Percentiles rank a stretch among this genome's conserved stretches.
phyloP scores from a whole-genome alignment of 2,888 invertebrate genomes.

The Ceramica pisi region DNA sequence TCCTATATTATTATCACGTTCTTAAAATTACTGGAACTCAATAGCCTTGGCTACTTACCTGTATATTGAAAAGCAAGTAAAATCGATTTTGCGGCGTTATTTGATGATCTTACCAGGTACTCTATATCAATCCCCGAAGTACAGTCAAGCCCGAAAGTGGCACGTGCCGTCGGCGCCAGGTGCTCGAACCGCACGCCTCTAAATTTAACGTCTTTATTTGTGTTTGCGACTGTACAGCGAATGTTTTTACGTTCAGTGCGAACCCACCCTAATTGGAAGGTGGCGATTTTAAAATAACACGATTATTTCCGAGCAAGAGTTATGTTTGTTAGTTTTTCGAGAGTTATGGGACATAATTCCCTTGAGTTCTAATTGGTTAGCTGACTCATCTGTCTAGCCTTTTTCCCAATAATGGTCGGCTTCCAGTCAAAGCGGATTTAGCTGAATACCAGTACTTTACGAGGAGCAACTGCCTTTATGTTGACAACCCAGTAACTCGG shows the following conservation, averaged over 20 bases:
- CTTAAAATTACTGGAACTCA: background rate
- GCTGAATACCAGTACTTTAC: no score
- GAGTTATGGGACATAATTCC: background rate
- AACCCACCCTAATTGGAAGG: conserved; percentile 80
- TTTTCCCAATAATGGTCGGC: no score
- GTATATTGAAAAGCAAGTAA: background rate
- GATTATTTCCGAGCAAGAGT: conserved; percentile 72
- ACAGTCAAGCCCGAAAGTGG: conserved; percentile 81
- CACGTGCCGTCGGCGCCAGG: conserved; percentile 85
- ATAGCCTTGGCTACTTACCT: background rate
- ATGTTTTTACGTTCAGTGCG: conserved; percentile 68
- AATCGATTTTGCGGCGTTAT: no score
- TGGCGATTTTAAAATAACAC: conserved; percentile 81
- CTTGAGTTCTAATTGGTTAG: background rate
- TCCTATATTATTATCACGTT: background rate
- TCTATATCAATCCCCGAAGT: conserved; percentile 75
- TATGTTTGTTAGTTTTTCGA: conserved; percentile 34
- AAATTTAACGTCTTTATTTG: conserved; percentile 90
- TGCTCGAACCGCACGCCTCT: conserved; percentile 88
- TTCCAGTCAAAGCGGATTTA: no score
- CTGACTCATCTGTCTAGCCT: no score
- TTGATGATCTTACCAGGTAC: conserved; percentile 32
- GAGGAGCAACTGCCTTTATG: no score
- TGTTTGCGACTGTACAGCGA: conserved; percentile 84
- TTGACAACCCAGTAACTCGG: no score